A percentile compares a stretch with the other conserved stretches of the same genome.
Evolutionary conservation across 2,888 invertebrate genomes (phyloP).

Genomic region (Prosapia bicincta): DNA sequence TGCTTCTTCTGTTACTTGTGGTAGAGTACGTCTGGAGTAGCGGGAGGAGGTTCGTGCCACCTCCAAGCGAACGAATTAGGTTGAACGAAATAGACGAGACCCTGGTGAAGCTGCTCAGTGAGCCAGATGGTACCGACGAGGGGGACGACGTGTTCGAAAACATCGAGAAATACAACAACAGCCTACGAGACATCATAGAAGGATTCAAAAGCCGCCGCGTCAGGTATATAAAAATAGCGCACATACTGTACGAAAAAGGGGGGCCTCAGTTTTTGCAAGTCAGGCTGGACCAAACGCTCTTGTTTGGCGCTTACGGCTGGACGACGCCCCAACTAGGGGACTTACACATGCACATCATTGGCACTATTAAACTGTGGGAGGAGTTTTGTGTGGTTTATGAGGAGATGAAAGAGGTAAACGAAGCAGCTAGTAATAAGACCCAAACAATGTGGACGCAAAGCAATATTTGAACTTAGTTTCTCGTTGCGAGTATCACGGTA

Average conservation of each 20-base stretch:
- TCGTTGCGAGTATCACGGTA: not conserved
- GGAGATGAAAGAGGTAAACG: slow-evolving; percentile 4
- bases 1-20: not conserved
- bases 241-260: slow-evolving; percentile 15
- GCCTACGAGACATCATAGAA: slow-evolving; percentile 13
- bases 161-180: slow-evolving; percentile 10
- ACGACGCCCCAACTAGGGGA: slow-evolving; percentile 9
- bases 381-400: slow-evolving; percentile 14
- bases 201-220: slow-evolving; percentile 11
- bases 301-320: slow-evolving; percentile 10
- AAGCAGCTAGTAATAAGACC: not conserved
- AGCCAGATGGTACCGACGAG: not conserved
- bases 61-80: not conserved
- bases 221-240: slow-evolving; percentile 12
- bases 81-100: not conserved
- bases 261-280: slow-evolving; percentile 13
- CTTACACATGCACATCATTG: slow-evolving; percentile 7
- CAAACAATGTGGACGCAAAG: not conserved
- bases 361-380: slow-evolving; percentile 10
- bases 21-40: not conserved
- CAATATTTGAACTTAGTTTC: not conserved
- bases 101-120: not conserved
- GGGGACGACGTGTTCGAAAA: not conserved
- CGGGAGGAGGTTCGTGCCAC: not conserved
- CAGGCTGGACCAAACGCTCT: slow-evolving; percentile 4